A percentile compares a stretch with the other conserved stretches of the same genome.
phyloP scores from a whole-genome alignment of 2,888 invertebrate genomes.

The Flexamia atlantica region DNA sequence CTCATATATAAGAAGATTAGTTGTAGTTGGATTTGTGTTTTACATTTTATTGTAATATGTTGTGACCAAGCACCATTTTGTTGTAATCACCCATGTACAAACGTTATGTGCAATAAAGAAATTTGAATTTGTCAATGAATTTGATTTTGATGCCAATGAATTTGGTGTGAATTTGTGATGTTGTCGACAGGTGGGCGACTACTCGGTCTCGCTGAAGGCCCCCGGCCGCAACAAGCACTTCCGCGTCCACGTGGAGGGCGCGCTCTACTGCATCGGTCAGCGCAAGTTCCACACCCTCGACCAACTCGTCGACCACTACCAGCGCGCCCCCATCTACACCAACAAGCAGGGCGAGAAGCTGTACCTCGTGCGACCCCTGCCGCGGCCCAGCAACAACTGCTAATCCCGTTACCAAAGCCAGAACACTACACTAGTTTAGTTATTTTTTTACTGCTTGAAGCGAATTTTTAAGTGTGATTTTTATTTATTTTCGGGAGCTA shows the following conservation, averaged over 20 bases:
- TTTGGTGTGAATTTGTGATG: background rate
- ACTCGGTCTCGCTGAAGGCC: conserved; percentile 98
- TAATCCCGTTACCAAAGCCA: conserved; percentile 60
- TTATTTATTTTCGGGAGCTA: conserved; percentile 19
- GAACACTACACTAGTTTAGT: conserved; percentile 44
- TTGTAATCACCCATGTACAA: too few relatives aligned
- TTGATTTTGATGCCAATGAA: background rate
- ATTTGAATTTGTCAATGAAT: too few relatives aligned
- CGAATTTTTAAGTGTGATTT: conserved; percentile 56
- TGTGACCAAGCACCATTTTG: too few relatives aligned
- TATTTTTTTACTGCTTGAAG: conserved; percentile 57
- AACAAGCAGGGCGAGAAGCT: conserved; percentile 98
- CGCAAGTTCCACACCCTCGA: conserved; percentile 97
- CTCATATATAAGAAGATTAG: too few relatives aligned
- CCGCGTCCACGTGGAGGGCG: conserved; percentile 96
- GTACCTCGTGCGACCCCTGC: conserved; percentile 96
- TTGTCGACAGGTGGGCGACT: conserved; percentile 93
- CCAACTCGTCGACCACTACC: conserved; percentile 98
- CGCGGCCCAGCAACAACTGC: conserved; percentile 76
- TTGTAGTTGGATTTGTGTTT: too few relatives aligned
- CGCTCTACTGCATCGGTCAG: conserved; percentile 97
- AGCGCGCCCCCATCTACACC: conserved; percentile 98
- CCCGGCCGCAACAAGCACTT: conserved; percentile 99
- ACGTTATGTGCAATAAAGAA: too few relatives aligned
- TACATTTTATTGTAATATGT: too few relatives aligned